phyloP scores from a whole-genome alignment of 2,888 invertebrate species.

The Tinea trinotella region DNA sequence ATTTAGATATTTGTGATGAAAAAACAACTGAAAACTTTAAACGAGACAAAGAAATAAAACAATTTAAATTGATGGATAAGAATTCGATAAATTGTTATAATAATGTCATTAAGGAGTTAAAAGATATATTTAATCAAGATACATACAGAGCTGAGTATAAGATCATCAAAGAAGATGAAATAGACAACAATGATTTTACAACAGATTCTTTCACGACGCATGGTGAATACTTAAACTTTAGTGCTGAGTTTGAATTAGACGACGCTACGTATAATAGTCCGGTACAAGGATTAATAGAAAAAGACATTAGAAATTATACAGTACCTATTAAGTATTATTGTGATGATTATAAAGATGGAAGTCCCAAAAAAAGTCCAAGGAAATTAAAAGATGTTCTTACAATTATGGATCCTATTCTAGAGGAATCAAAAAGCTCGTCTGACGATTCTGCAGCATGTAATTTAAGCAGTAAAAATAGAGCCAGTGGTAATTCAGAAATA shows the following conservation, averaged over 20 bases:
- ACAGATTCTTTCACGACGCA: constrained; percentile 36
- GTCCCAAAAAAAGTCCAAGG: constrained; percentile 39
- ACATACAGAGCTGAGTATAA: constrained; percentile 32
- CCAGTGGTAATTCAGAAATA: too few species aligned
- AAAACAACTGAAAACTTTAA: neutral
- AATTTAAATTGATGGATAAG: neutral
- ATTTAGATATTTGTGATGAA: constrained; percentile 35
- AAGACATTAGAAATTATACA: constrained; percentile 64
- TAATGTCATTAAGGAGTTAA: neutral
- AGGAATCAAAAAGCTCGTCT: constrained; percentile 60
- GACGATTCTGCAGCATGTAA: constrained; percentile 34
- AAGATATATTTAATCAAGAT: constrained; percentile 2
- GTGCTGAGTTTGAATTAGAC: constrained; percentile 48
- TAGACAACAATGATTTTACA: constrained; percentile 26
- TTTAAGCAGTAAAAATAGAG: too few species aligned
- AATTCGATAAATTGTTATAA: neutral
- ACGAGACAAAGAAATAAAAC: neutral
- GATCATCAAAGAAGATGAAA: constrained; percentile 24
- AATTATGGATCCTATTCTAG: constrained; percentile 54
- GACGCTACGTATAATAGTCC: constrained; percentile 55
- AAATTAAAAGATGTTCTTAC: constrained; percentile 26
- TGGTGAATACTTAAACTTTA: constrained; percentile 64
- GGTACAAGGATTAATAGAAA: constrained; percentile 54
- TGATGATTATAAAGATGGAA: constrained; percentile 45
- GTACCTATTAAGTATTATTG: constrained; percentile 59